phyloP scores from a whole-genome alignment of 2,113 vertebrate species.

The Cheirogaleus medius region DNA sequence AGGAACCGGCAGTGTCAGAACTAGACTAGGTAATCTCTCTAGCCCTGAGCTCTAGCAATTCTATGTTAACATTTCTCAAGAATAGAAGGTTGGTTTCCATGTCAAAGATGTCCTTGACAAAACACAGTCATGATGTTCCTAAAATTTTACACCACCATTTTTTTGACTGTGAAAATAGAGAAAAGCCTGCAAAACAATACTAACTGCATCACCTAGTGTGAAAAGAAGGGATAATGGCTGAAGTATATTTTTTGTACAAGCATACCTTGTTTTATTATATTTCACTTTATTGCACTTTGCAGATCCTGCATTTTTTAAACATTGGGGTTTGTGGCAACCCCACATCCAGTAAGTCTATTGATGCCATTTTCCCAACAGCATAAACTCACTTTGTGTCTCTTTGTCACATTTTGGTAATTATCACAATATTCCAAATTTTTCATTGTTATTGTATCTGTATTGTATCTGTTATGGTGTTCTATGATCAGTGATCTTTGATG shows the following conservation, averaged over 20 bases:
- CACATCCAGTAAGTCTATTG: background rate
- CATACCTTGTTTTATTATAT: background rate
- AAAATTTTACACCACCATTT: background rate
- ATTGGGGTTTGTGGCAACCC: background rate
- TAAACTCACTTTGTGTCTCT: background rate
- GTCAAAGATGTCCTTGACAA: background rate
- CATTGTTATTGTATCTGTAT: background rate
- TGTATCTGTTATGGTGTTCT: background rate
- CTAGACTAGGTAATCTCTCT: background rate
- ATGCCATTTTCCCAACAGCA: background rate
- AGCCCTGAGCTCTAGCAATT: background rate
- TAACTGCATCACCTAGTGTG: background rate
- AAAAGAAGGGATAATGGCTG: background rate
- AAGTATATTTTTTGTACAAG: background rate
- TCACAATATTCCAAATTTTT: background rate
- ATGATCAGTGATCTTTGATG: background rate
- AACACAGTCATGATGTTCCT: background rate
- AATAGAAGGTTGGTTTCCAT: background rate
- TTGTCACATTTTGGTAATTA: background rate
- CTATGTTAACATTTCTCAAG: background rate
- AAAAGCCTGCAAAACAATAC: background rate
- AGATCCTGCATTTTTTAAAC: background rate
- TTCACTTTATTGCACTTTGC: background rate
- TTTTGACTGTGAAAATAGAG: background rate
- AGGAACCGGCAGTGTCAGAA: background rate